Evolutionary conservation across 2,113 vertebrate genomes (phyloP).

Genomic region (Eidolon helvum): DNA sequence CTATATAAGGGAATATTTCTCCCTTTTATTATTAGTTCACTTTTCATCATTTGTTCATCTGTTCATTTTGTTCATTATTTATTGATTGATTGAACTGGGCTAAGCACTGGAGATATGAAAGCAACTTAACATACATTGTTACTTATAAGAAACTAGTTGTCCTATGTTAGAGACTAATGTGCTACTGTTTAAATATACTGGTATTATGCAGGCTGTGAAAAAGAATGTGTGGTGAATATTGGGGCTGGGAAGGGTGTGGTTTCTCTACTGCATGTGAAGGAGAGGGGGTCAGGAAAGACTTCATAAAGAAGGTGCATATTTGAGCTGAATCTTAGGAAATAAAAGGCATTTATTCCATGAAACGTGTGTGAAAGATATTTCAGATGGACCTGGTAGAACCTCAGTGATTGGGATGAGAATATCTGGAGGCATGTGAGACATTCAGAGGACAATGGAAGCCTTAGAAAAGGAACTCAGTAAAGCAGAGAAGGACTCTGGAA

Average conservation of each 20-base stretch:
- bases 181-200: neutral
- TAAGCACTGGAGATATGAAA: neutral
- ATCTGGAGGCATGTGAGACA: neutral
- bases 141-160: neutral
- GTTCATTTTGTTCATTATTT: neutral
- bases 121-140: neutral
- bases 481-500: neutral
- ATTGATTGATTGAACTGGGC: neutral
- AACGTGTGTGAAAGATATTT: neutral
- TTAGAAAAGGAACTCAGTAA: neutral
- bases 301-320: neutral
- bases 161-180: neutral
- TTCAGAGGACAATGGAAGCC: neutral
- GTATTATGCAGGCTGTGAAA: neutral
- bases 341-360: neutral
- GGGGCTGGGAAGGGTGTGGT: rapidly evolving
- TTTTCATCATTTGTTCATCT: neutral
- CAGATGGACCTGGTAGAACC: too few relatives aligned
- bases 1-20: neutral
- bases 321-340: neutral
- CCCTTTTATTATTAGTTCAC: neutral
- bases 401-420: neutral
- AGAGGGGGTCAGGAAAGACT: neutral
- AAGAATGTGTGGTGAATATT: rapidly evolving
- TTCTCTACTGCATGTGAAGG: neutral